Conservation (phyloP, 2,888 invertebrate species). For the Tetheella fluctuosa region DNA sequence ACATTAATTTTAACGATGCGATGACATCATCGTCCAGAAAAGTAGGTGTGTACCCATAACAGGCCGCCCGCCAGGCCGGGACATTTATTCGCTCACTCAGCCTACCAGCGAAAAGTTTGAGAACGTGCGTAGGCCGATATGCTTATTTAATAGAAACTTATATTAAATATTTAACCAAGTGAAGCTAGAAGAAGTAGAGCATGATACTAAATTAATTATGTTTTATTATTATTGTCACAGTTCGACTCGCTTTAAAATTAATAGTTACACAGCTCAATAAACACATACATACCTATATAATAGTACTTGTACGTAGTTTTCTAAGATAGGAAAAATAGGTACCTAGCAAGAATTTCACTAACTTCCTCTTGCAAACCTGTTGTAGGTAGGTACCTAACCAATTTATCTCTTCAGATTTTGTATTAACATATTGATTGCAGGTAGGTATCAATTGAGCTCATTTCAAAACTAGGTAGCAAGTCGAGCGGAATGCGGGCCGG, state of each 20-base stretch:
- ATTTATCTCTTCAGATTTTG: constrained; percentile 28
- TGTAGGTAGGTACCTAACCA: constrained; percentile 17
- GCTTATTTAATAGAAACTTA: not conserved
- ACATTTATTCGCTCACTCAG: constrained; percentile 1
- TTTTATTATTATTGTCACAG: not conserved
- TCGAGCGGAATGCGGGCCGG: constrained; percentile 76
- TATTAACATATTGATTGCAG: constrained; percentile 52
- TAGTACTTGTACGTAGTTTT: no score
- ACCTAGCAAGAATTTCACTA: constrained; percentile 23
- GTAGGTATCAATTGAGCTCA: constrained; percentile 67
- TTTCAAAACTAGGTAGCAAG: constrained; percentile 73
- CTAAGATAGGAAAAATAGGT: no score
- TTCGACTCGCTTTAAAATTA: constrained; percentile 13
- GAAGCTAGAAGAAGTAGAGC: no score
- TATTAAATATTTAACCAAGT: no score
- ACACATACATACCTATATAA: no score
- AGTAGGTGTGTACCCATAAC: constrained; percentile 43
- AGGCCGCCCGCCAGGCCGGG: constrained; percentile 28
- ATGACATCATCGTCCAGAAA: constrained; percentile 55
- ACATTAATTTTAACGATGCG: constrained; percentile 45
- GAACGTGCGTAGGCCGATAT: not conserved
- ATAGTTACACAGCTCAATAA: no score
- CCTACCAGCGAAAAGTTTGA: not conserved
- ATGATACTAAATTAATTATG: not conserved
- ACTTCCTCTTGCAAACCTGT: constrained; percentile 27